Evolutionary conservation across 1,140 invertebrate genomes (phyloP).

Genomic region (Druon quercuslanigerum): DNA sequence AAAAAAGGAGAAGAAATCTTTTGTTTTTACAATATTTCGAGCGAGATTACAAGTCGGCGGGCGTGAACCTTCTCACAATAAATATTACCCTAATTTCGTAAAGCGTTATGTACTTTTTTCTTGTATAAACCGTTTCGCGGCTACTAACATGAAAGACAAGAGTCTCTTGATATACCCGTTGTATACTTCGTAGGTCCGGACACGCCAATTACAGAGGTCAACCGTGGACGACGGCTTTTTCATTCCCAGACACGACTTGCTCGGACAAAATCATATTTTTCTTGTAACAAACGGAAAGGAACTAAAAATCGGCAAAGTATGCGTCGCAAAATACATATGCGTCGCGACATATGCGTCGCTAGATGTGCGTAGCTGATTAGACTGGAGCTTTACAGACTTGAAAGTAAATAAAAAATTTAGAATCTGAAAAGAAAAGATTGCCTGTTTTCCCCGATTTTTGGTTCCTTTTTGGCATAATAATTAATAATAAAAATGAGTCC

Average conservation of each 20-base stretch:
- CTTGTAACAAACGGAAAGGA: neutral
- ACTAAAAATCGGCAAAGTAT: constrained; percentile 8
- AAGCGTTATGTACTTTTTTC: constrained; percentile 53
- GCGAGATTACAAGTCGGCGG: neutral
- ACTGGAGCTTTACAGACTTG: too few species aligned
- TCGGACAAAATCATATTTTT: neutral
- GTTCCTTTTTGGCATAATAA: neutral
- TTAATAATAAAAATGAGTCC: neutral
- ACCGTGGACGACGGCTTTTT: constrained; percentile 33
- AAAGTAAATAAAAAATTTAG: neutral
- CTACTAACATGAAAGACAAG: constrained; percentile 62
- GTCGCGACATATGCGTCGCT: too few species aligned
- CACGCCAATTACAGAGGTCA: constrained; percentile 41
- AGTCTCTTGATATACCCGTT: constrained; percentile 55
- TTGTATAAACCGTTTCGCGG: constrained; percentile 57
- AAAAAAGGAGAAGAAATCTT: neutral
- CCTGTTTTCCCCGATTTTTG: neutral
- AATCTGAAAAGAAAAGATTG: neutral
- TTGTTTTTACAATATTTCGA: neutral
- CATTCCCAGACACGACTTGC: constrained; percentile 36
- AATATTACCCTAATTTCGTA: constrained; percentile 56
- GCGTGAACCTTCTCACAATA: constrained; percentile 39
- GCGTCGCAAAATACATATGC: too few species aligned
- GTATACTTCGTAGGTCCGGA: constrained; percentile 52
- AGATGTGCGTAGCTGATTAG: too few species aligned